These are phyloP conservation scores for Carterocephalus palaemon DNA, from an alignment of 2,888 invertebrate genomes.

Conservation along the genomic window DNA sequence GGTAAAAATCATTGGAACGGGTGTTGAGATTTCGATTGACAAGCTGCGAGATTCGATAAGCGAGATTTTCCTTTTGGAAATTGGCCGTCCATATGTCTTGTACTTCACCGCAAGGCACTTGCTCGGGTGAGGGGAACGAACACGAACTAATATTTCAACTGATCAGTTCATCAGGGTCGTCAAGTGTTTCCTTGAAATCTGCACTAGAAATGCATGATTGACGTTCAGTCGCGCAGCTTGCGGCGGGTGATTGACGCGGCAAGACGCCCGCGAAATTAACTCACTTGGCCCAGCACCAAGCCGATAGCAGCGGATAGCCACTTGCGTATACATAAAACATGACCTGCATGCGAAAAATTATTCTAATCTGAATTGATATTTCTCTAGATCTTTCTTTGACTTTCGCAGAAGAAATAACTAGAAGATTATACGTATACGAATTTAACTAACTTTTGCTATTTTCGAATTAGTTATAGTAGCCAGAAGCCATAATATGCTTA, in stretches of 20 bases:
- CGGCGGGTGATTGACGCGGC: conserved; percentile 44
- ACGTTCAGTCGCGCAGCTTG: conserved; percentile 33
- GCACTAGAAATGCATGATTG: conserved; percentile 34
- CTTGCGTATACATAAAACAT: conserved; percentile 26
- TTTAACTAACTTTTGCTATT: no score
- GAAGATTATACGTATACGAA: no score
- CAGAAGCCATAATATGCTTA: no score
- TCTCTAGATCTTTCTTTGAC: conserved; percentile 1
- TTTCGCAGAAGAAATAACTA: neutral
- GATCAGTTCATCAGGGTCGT: conserved; percentile 21
- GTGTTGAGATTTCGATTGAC: no score
- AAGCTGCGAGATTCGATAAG: no score
- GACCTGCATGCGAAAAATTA: conserved; percentile 24
- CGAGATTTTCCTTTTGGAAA: no score
- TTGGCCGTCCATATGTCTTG: no score
- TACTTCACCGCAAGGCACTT: no score
- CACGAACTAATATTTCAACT: conserved; percentile 14
- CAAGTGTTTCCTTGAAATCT: conserved; percentile 19
- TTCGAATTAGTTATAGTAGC: no score
- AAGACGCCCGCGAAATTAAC: conserved; percentile 54
- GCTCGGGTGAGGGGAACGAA: no score
- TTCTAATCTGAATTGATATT: neutral
- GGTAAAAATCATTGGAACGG: no score
- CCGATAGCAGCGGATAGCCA: conserved; percentile 28
- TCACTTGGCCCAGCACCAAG: conserved; percentile 55